phyloP scores from a whole-genome alignment of 1,140 invertebrate species.

The Andricus grossulariae region DNA sequence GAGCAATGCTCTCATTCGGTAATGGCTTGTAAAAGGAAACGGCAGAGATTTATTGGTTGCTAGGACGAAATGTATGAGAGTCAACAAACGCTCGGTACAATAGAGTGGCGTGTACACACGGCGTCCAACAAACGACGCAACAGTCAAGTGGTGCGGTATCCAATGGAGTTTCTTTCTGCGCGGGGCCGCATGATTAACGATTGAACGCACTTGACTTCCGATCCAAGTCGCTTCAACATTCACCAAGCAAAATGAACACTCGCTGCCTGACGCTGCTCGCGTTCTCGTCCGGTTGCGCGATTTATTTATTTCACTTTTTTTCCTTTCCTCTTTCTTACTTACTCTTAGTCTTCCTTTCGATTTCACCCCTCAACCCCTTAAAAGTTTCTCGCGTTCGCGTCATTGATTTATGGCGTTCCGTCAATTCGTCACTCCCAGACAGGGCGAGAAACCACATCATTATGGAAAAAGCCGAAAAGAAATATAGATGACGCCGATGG shows the following conservation, averaged over 20 bases:
- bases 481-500: not conserved
- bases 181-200: conserved; percentile 71
- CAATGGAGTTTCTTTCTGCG: conserved; percentile 66
- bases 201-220: conserved; percentile 74
- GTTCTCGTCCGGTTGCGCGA: conserved; percentile 37
- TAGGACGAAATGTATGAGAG: conserved; percentile 64
- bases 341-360: conserved; percentile 30
- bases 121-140: conserved; percentile 52
- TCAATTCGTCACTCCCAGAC: conserved; percentile 51
- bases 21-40: conserved; percentile 73
- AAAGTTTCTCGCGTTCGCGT: conserved; percentile 60
- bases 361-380: conserved; percentile 32
- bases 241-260: conserved; percentile 50
- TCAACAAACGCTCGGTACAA: conserved; percentile 70
- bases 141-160: conserved; percentile 55
- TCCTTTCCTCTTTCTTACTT: conserved; percentile 41
- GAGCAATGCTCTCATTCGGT: conserved; percentile 65
- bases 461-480: not conserved
- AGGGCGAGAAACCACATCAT: conserved; percentile 37
- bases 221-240: conserved; percentile 64
- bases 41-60: conserved; percentile 71
- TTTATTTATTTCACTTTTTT: conserved; percentile 51
- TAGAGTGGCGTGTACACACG: conserved; percentile 55
- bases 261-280: conserved; percentile 43
- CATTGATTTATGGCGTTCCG: conserved; percentile 63